Conservation (phyloP, 2,888 invertebrate genomes). For the Harpagoxenus sublaevis region DNA sequence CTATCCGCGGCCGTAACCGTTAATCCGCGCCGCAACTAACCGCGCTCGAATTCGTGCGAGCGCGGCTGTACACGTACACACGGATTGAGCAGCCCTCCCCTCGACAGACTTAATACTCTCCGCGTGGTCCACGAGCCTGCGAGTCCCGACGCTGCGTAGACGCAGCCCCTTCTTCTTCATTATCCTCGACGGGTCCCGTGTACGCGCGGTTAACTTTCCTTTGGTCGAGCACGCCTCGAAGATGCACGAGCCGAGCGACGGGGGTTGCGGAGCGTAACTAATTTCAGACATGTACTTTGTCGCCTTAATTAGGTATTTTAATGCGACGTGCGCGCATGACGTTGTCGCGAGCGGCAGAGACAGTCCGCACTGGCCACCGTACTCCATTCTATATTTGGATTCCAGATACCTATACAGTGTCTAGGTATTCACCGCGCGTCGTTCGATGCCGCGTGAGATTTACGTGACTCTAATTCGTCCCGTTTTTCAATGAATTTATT, state of each 20-base stretch:
- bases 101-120: constrained; percentile 12
- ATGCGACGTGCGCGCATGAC: constrained; percentile 62
- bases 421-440: background rate
- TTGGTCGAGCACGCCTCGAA: constrained; percentile 39
- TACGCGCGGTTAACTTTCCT: constrained; percentile 55
- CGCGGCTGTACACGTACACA: constrained; percentile 54
- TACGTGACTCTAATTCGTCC: background rate
- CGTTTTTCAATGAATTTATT: background rate
- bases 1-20: constrained; percentile 70
- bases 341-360: constrained; percentile 53
- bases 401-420: background rate
- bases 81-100: background rate
- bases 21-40: constrained; percentile 76
- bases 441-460: background rate
- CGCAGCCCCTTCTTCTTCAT: constrained; percentile 68
- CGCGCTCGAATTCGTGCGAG: constrained; percentile 68
- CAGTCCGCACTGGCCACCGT: constrained; percentile 39
- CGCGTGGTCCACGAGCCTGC: constrained; percentile 34
- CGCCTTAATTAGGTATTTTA: constrained; percentile 72
- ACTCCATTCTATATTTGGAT: constrained; percentile 33
- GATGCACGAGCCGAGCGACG: constrained; percentile 56
- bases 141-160: constrained; percentile 40
- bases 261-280: constrained; percentile 57
- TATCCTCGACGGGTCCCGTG: constrained; percentile 58
- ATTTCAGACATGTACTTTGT: constrained; percentile 67